Evolutionary conservation across 2,797 vertebrate genomes (phyloP).

Genomic region (Chelmon rostratus): DNA sequence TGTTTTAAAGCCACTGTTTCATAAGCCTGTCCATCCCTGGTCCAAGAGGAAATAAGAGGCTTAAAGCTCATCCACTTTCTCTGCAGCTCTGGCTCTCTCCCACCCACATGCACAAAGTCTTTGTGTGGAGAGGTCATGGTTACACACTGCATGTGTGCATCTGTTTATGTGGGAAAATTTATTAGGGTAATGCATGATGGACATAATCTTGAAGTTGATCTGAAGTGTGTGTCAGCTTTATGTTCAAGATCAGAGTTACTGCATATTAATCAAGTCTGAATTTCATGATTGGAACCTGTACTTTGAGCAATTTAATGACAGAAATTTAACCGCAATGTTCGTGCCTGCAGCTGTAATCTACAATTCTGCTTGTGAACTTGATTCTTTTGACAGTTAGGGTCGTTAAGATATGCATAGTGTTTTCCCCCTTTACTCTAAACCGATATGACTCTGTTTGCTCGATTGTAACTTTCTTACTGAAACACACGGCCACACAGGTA

Average conservation of each 20-base stretch:
- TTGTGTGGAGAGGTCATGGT: slow-evolving; percentile 27
- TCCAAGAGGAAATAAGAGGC: slow-evolving; percentile 82
- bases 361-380: not conserved
- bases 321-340: not conserved
- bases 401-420: not conserved
- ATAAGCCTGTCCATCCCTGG: slow-evolving; percentile 71
- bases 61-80: slow-evolving; percentile 79
- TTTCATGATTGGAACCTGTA: not conserved
- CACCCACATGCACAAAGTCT: slow-evolving; percentile 16
- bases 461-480: not conserved
- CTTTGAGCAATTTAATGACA: not conserved
- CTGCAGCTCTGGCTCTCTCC: slow-evolving; percentile 46
- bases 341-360: not conserved
- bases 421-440: not conserved
- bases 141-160: not conserved
- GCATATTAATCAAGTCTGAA: not conserved
- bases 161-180: not conserved
- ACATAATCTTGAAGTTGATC: not conserved
- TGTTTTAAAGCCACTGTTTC: slow-evolving; percentile 67
- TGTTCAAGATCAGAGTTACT: not conserved
- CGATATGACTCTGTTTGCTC: not conserved
- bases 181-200: not conserved
- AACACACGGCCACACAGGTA: slow-evolving; percentile 48
- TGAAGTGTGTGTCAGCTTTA: not conserved
- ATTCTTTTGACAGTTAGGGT: not conserved